phyloP scores from a whole-genome alignment of 2,888 invertebrate species.

The Philaethria dido region DNA sequence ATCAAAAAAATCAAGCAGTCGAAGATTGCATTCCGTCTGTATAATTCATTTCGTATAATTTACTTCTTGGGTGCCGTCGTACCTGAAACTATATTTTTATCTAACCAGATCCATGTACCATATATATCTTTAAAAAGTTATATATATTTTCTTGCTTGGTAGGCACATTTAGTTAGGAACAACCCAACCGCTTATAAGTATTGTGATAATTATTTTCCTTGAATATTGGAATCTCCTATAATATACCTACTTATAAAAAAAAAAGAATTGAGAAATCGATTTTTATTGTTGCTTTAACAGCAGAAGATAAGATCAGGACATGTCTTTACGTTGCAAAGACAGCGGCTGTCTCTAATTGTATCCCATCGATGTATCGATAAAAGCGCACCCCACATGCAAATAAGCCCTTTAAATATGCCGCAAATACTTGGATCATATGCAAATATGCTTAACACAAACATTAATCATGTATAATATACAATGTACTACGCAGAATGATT shows the following conservation, averaged over 20 bases:
- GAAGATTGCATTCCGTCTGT: too few species aligned
- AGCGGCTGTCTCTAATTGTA: slow-evolving; percentile 76
- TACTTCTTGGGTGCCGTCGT: too few species aligned
- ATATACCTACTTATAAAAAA: neutral
- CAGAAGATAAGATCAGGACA: slow-evolving; percentile 67
- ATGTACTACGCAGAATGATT: neutral
- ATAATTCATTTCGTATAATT: too few species aligned
- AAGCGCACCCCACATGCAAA: slow-evolving; percentile 63
- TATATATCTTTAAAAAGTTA: too few species aligned
- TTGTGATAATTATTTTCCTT: neutral
- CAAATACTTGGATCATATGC: slow-evolving; percentile 22
- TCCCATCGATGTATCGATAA: slow-evolving; percentile 66
- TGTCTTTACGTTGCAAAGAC: slow-evolving; percentile 70
- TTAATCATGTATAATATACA: slow-evolving; percentile 10
- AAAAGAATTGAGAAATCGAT: slow-evolving; percentile 38
- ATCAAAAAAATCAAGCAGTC: too few species aligned
- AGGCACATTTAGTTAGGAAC: too few species aligned
- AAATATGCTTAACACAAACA: slow-evolving; percentile 23
- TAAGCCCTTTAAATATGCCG: slow-evolving; percentile 45
- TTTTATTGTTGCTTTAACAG: slow-evolving; percentile 40
- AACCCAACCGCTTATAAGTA: too few species aligned
- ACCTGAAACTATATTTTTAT: too few species aligned
- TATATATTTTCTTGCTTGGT: too few species aligned
- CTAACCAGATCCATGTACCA: too few species aligned
- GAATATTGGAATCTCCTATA: neutral